Evolutionary conservation across 2,888 invertebrate species (phyloP).

Genomic region (Troilus luridus): DNA sequence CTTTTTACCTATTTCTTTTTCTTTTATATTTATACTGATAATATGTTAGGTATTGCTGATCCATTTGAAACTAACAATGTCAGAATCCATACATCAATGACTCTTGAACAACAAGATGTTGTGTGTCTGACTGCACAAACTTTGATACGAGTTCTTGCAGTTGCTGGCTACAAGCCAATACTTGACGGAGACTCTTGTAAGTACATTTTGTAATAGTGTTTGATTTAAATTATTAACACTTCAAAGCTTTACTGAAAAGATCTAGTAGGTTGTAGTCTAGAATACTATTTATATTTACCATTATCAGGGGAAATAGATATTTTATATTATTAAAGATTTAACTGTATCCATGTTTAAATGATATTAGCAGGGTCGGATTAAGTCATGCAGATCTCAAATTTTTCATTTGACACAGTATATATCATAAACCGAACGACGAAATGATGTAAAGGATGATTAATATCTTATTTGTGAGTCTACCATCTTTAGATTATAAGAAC

Average conservation of each 20-base stretch:
- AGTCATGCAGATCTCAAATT: too few species aligned
- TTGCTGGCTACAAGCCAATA: slow-evolving; percentile 94
- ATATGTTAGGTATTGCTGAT: slow-evolving; percentile 80
- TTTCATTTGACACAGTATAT: too few species aligned
- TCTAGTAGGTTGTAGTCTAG: not conserved
- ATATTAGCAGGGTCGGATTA: too few species aligned
- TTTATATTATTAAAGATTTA: too few species aligned
- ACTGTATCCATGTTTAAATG: too few species aligned
- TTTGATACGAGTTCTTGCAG: slow-evolving; percentile 88
- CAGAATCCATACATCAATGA: slow-evolving; percentile 91
- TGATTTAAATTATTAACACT: too few species aligned
- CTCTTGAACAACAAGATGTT: slow-evolving; percentile 91
- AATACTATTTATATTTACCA: not conserved
- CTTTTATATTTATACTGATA: not conserved
- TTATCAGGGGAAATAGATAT: not conserved
- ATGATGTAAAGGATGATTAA: too few species aligned
- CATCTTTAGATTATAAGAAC: too few species aligned
- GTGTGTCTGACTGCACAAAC: slow-evolving; percentile 96
- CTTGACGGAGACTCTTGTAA: slow-evolving; percentile 76
- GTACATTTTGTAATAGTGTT: slow-evolving; percentile 64
- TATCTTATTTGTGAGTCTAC: too few species aligned
- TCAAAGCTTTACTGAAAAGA: not conserved
- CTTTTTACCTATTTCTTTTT: not conserved
- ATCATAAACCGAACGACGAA: too few species aligned
- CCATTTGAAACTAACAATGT: slow-evolving; percentile 93